phyloP scores from a whole-genome alignment of 2,797 vertebrate species.

The Spatula clypeata region DNA sequence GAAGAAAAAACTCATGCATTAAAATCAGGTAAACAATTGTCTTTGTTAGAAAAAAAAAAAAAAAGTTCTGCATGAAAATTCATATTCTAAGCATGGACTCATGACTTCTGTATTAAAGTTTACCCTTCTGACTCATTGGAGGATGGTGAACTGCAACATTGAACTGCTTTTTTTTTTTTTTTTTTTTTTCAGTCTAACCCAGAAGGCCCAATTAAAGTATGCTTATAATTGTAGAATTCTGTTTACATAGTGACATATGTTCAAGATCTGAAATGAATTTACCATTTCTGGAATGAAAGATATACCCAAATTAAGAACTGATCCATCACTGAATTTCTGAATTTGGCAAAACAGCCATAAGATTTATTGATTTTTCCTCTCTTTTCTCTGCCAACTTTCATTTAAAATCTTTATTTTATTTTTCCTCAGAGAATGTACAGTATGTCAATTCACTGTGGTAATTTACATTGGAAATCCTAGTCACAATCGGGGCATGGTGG shows the following conservation, averaged over 20 bases:
- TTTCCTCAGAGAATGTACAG: not conserved
- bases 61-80: not conserved
- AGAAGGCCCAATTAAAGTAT: not conserved
- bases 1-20: not conserved
- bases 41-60: not conserved
- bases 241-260: not conserved
- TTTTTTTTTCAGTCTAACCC: not conserved
- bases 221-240: not conserved
- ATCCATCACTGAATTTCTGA: not conserved
- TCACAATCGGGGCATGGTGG: not conserved
- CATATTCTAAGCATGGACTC: not conserved
- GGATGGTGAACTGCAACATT: not conserved
- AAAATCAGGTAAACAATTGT: not conserved
- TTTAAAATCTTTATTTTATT: not conserved
- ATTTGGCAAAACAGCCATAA: not conserved
- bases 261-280: not conserved
- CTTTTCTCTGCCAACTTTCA: not conserved
- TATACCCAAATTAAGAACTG: not conserved
- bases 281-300: not conserved
- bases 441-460: not conserved
- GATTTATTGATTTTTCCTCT: not conserved
- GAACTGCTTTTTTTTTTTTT: not conserved
- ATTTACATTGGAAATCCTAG: not conserved
- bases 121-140: not conserved
- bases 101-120: not conserved